Evolutionary conservation across 2,113 vertebrate species (phyloP).

Genomic region (Aleadryas rufinucha): DNA sequence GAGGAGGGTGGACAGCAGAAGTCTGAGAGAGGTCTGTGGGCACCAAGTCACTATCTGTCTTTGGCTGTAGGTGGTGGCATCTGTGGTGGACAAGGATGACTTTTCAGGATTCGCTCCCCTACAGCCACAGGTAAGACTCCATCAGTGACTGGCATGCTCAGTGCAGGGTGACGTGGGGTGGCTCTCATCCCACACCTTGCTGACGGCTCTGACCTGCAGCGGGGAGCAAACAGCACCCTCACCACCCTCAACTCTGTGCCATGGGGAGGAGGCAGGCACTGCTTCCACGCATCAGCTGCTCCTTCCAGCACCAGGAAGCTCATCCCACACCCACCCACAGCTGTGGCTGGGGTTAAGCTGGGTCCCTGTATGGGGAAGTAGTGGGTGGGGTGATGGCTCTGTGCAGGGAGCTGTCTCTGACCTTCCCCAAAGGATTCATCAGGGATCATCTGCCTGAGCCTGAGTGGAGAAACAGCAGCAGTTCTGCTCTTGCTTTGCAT

Average conservation of each 20-base stretch:
- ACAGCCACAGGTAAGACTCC: slow-evolving; percentile 85
- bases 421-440: fast-evolving
- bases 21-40: neutral
- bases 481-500: neutral
- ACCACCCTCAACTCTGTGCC: neutral
- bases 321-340: neutral
- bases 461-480: neutral
- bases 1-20: neutral
- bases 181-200: neutral
- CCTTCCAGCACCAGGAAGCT: neutral
- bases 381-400: fast-evolving
- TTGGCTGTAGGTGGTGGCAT: slow-evolving; percentile 85
- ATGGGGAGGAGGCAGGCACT: fast-evolving
- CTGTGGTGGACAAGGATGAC: slow-evolving; percentile 85
- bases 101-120: slow-evolving; percentile 95
- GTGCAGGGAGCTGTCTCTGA: neutral
- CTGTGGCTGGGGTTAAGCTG: neutral
- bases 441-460: neutral
- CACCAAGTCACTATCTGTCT: neutral
- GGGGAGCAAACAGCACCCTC: neutral
- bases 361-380: neutral
- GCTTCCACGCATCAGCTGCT: neutral
- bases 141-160: fast-evolving
- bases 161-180: neutral
- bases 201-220: neutral